These are phyloP conservation scores for Lottia gigantea DNA, from an alignment of 2,888 invertebrate genomes.

Conservation along the genomic window DNA sequence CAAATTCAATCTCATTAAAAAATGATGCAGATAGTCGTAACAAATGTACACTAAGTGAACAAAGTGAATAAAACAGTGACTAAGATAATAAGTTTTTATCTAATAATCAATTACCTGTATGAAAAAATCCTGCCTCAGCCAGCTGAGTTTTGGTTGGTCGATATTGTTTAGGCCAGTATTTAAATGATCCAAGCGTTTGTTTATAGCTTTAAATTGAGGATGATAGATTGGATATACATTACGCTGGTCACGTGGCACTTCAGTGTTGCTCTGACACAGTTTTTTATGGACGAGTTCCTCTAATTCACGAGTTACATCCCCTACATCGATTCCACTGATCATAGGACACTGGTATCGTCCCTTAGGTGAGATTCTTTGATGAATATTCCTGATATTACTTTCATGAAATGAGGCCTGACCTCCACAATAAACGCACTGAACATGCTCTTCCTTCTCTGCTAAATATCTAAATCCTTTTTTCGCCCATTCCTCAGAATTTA, in stretches of 20 bases:
- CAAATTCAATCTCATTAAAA: too few relatives aligned
- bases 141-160: background rate
- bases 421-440: conserved; percentile 4
- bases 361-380: background rate
- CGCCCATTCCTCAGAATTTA: background rate
- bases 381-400: background rate
- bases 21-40: too few relatives aligned
- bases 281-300: background rate
- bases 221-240: background rate
- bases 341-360: background rate
- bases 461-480: background rate
- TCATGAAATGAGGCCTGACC: background rate
- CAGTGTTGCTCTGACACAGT: background rate
- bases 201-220: background rate
- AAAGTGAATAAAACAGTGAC: too few relatives aligned
- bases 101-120: background rate
- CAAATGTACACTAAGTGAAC: too few relatives aligned
- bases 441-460: background rate
- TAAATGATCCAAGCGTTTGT: background rate
- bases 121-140: background rate
- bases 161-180: background rate
- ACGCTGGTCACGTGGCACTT: background rate
- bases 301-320: background rate
- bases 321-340: conserved; percentile 3
- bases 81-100: too few relatives aligned